phyloP scores from a whole-genome alignment of 2,888 invertebrate species.

The Azorinus chamasolen region DNA sequence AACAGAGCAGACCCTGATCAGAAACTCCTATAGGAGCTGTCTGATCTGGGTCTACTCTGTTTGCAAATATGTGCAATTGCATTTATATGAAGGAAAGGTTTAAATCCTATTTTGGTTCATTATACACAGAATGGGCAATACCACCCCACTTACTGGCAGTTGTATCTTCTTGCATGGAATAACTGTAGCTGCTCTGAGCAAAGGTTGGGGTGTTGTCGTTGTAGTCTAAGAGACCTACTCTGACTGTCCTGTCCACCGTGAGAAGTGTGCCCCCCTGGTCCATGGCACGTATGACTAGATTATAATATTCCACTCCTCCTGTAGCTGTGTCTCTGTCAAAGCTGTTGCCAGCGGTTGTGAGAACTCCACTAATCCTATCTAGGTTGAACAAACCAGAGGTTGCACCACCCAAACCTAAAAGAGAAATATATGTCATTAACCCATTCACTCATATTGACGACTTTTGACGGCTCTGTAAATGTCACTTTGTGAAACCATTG shows the following conservation, averaged over 20 bases:
- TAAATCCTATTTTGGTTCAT: too few species aligned
- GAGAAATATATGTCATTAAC: too few species aligned
- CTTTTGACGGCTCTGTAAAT: too few species aligned
- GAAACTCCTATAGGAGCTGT: too few species aligned
- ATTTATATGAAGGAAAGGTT: too few species aligned
- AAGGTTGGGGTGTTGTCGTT: conserved; percentile 78
- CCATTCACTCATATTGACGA: too few species aligned
- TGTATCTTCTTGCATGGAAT: conserved; percentile 30
- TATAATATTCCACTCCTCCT: conserved; percentile 61
- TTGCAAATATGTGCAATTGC: too few species aligned
- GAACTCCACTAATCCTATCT: conserved; percentile 66
- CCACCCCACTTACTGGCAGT: too few species aligned
- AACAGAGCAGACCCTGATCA: too few species aligned
- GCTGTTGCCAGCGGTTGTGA: conserved; percentile 51
- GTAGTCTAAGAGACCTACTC: conserved; percentile 69
- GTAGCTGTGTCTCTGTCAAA: conserved; percentile 64
- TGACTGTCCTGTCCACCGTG: conserved; percentile 53
- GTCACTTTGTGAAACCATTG: too few species aligned
- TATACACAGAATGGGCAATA: too few species aligned
- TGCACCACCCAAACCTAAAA: conserved; percentile 13
- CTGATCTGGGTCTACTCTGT: too few species aligned
- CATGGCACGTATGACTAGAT: conserved; percentile 52
- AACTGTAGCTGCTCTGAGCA: conserved; percentile 49
- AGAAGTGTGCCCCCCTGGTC: conserved; percentile 31
- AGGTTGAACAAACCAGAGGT: conserved; percentile 62